Conservation (phyloP, 2,797 vertebrate species). For the Brachymystax lenok region DNA sequence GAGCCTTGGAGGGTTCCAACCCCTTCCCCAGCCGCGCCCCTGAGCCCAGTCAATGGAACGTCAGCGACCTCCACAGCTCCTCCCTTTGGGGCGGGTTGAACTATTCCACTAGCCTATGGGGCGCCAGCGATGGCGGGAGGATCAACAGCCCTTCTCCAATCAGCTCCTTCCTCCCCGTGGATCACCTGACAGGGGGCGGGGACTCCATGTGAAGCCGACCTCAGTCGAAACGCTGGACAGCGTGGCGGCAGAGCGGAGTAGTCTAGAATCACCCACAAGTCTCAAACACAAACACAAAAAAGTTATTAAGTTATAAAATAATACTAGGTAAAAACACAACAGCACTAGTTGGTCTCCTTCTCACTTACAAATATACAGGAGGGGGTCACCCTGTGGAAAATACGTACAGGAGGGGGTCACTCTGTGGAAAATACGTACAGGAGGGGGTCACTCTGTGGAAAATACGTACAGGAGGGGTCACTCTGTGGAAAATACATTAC, state of each 20-base stretch:
- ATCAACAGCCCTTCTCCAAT: constrained; percentile 93
- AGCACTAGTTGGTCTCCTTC: constrained; percentile 91
- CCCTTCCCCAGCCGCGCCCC: constrained; percentile 87
- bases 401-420: constrained; percentile 67
- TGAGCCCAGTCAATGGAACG: constrained; percentile 95
- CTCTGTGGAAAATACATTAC: constrained; percentile 31
- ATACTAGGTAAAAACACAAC: constrained; percentile 64
- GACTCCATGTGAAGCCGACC: constrained; percentile 89
- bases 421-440: too few species aligned
- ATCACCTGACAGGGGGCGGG: constrained; percentile 92
- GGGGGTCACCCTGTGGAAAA: constrained; percentile 80
- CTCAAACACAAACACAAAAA: constrained; percentile 63
- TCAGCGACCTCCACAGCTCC: constrained; percentile 92
- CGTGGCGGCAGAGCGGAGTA: constrained; percentile 52
- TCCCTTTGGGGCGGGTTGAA: constrained; percentile 94
- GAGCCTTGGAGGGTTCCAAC: constrained; percentile 88
- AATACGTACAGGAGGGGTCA: constrained; percentile 71
- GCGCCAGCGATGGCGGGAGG: constrained; percentile 84
- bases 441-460: constrained; percentile 78
- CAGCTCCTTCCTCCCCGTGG: constrained; percentile 94
- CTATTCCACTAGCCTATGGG: constrained; percentile 99
- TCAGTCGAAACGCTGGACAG: constrained; percentile 22
- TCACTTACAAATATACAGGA: constrained; percentile 84
- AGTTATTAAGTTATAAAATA: constrained; percentile 27
- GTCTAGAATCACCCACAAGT: constrained; percentile 70